These are phyloP conservation scores for Synergus gifuensis DNA, from an alignment of 2,888 invertebrate species.

Conservation along the genomic window DNA sequence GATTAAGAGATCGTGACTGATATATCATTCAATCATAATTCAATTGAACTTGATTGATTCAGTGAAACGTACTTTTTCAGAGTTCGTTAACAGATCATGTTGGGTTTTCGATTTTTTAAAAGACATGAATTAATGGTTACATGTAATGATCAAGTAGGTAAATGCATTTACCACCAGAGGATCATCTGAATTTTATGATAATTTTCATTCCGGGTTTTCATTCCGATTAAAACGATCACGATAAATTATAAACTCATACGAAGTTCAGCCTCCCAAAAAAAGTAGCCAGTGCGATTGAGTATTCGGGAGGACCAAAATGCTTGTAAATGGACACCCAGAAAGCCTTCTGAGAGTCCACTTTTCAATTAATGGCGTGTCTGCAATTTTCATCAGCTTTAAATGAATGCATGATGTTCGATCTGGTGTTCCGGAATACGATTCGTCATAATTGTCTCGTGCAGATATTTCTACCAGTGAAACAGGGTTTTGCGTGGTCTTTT, in stretches of 20 bases:
- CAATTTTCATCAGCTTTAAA: conserved; percentile 5
- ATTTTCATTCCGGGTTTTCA: conserved; percentile 27
- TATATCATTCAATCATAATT: background rate
- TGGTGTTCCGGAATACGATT: background rate
- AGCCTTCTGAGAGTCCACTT: background rate
- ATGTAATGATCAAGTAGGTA: conserved; percentile 2
- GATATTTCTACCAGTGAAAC: background rate
- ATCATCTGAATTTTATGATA: conserved; percentile 29
- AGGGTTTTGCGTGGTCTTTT: background rate
- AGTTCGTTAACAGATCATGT: conserved; percentile 9
- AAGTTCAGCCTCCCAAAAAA: background rate
- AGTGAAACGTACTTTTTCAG: background rate
- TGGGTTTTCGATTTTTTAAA: background rate
- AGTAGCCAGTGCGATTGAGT: background rate
- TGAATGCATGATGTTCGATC: background rate
- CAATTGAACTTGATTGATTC: background rate
- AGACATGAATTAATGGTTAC: background rate
- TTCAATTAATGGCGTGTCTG: conserved; percentile 12
- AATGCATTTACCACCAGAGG: conserved; percentile 15
- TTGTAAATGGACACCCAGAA: conserved; percentile 2
- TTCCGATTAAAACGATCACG: conserved; percentile 17
- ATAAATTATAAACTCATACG: conserved; percentile 2
- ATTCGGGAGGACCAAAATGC: background rate
- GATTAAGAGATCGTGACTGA: background rate
- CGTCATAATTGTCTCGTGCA: background rate